Evolutionary conservation across 2,888 invertebrate species (phyloP).

Genomic region (Caenorhabditis uteleia): DNA sequence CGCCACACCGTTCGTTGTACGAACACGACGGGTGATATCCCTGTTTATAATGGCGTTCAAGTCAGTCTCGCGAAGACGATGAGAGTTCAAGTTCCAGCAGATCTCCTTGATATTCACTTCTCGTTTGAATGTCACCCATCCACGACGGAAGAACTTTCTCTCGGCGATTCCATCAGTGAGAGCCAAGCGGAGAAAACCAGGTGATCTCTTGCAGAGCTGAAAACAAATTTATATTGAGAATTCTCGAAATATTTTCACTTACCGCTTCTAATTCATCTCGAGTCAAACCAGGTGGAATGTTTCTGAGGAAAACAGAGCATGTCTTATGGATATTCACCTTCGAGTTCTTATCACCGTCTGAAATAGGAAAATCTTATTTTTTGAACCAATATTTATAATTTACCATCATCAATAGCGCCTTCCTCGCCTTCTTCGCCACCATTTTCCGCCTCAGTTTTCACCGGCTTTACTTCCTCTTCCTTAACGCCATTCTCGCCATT

Average conservation of each 20-base stretch:
- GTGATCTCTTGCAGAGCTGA: conserved; percentile 86
- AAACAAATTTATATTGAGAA: conserved; percentile 10
- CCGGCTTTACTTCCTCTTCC: conserved; percentile 17
- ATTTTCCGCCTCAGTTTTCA: conserved; percentile 10
- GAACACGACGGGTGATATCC: conserved; percentile 89
- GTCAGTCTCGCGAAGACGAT: conserved; percentile 87
- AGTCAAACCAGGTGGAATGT: conserved; percentile 92
- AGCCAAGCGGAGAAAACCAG: conserved; percentile 91
- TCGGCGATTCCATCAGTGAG: conserved; percentile 96
- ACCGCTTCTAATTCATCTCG: conserved; percentile 95
- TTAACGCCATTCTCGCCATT: conserved; percentile 67
- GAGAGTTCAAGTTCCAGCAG: conserved; percentile 96
- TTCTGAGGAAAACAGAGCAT: conserved; percentile 92
- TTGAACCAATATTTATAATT: neutral
- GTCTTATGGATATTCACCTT: conserved; percentile 80
- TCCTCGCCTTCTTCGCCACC: conserved; percentile 31
- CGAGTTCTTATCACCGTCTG: conserved; percentile 24
- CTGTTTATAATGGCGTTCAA: conserved; percentile 94
- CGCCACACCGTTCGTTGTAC: conserved; percentile 88
- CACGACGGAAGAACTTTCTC: conserved; percentile 91
- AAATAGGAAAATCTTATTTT: neutral
- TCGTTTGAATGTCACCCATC: conserved; percentile 90
- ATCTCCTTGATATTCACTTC: conserved; percentile 98
- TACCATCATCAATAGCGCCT: conserved; percentile 33
- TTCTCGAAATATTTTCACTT: too few species aligned